Base-by-base conservation (phyloP, 1,140 invertebrate genomes). In the Odontomachus brunneus region DNA sequence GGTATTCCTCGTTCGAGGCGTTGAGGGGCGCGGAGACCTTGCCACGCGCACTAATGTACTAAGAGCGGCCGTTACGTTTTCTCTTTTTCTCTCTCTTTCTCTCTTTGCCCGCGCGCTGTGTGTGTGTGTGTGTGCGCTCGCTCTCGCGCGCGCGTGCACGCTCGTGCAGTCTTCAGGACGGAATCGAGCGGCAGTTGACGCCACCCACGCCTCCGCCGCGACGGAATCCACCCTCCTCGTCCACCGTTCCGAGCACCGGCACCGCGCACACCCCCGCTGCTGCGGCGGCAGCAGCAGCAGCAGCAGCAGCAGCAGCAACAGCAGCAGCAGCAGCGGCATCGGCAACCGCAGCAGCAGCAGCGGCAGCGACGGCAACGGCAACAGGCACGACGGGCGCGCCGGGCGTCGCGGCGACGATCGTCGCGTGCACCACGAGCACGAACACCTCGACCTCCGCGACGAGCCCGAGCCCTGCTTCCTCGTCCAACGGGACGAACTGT, bases 161-260 rank as follows among this genome's bases (percentile, higher is more conserved):
- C 86, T 88, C 83, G 76, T 65, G 80, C 92, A 95, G 94, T 94
- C 92, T 94, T 92, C 94, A 94, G 91, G 94, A 95, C 91, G 92
- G 94, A 93, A 91, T 94, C 92, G 93, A 93, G 93, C 94, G 92
- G 89, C 94, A 94, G 92, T 92, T 95, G 91, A 94, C 93, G 90
- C 94, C 94, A 75, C 93, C 94, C 81, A 94, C 94, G 80, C 93
- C 93, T 85, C 93, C 94, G 81, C 94, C 94, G 71, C 91, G 93
- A 90, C 91, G 92, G 88, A 92, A 92, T 82, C 72, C 78, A 65
- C 80, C 84, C 72, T 83, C 84, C 81, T 75, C 85, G 86, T 82
- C 78, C 55, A 80, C 60, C 62, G 75, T 75, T 71, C 83, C 84
- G 87, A 78, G 73, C 91, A 82, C 55, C 84, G 60, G 48, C 63